These are phyloP conservation scores for Phyllotis vaccarum DNA, from an alignment of 2,797 vertebrate species.

Conservation along the genomic window DNA sequence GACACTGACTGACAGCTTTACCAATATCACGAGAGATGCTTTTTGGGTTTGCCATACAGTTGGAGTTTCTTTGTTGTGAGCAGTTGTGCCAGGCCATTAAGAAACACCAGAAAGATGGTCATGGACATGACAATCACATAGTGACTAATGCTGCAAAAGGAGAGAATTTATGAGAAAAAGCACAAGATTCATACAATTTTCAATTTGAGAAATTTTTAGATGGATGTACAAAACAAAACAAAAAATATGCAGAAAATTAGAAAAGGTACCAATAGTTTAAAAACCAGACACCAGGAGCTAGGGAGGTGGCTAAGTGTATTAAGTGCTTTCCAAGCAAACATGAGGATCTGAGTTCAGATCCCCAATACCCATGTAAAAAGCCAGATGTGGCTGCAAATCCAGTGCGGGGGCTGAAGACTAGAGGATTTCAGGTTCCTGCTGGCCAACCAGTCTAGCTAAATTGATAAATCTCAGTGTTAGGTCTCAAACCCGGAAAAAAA, in stretches of 20 bases:
- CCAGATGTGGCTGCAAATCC: background rate
- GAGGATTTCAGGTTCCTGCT: background rate
- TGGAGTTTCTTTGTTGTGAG: conserved; percentile 92
- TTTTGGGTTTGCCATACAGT: conserved; percentile 89
- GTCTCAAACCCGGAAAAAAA: background rate
- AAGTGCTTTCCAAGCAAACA: background rate
- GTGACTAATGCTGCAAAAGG: conserved; percentile 94
- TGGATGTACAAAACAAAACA: background rate
- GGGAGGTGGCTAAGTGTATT: background rate
- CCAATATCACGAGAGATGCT: conserved; percentile 90
- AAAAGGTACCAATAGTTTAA: background rate
- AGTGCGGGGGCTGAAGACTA: too few species aligned
- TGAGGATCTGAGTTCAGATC: background rate
- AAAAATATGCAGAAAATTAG: conserved; percentile 28
- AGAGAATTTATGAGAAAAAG: background rate
- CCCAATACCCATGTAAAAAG: background rate
- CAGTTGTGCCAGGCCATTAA: conserved; percentile 94
- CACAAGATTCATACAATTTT: background rate
- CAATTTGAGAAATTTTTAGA: background rate
- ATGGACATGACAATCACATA: conserved; percentile 99
- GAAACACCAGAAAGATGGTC: conserved; percentile 97
- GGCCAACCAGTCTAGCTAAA: background rate
- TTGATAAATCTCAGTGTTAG: background rate
- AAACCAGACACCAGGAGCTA: conserved; percentile 1
- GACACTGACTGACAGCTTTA: background rate